phyloP scores from a whole-genome alignment of 92 coral and sea anemone species.

The Zoanthus sociatus region DNA sequence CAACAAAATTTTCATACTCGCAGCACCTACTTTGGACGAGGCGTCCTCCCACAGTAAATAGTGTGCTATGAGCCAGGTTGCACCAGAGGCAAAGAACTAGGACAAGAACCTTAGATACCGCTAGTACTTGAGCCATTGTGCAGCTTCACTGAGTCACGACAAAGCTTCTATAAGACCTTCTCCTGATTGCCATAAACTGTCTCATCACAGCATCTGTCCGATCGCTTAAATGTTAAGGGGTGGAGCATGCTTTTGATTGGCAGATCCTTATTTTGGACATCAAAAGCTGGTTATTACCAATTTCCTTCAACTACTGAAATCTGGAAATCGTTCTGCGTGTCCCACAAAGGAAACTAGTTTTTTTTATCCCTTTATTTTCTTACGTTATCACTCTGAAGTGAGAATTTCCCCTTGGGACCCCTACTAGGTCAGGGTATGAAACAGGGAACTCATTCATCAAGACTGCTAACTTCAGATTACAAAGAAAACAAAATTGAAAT shows the following conservation, averaged over 20 bases:
- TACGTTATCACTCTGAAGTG: too few species aligned
- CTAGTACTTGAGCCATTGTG: not conserved
- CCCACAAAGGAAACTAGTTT: too few species aligned
- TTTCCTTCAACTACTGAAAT: not conserved
- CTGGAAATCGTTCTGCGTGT: not conserved
- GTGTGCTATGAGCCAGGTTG: not conserved
- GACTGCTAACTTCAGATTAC: too few species aligned
- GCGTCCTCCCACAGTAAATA: not conserved
- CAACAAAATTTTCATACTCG: not conserved
- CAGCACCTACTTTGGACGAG: not conserved
- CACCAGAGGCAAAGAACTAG: not conserved
- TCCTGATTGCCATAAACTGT: not conserved
- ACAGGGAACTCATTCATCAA: too few species aligned
- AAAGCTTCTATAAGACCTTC: not conserved
- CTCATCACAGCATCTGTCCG: not conserved
- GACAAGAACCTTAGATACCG: not conserved
- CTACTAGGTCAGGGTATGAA: too few species aligned
- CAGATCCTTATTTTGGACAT: not conserved
- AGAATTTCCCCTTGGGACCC: too few species aligned
- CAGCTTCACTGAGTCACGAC: not conserved
- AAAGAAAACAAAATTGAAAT: too few species aligned
- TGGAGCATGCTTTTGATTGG: not conserved
- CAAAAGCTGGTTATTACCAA: not conserved
- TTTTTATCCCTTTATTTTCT: too few species aligned
- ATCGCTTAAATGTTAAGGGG: not conserved